Base-by-base conservation (phyloP, 2,888 invertebrate species). In the Ormyrus labotus region DNA sequence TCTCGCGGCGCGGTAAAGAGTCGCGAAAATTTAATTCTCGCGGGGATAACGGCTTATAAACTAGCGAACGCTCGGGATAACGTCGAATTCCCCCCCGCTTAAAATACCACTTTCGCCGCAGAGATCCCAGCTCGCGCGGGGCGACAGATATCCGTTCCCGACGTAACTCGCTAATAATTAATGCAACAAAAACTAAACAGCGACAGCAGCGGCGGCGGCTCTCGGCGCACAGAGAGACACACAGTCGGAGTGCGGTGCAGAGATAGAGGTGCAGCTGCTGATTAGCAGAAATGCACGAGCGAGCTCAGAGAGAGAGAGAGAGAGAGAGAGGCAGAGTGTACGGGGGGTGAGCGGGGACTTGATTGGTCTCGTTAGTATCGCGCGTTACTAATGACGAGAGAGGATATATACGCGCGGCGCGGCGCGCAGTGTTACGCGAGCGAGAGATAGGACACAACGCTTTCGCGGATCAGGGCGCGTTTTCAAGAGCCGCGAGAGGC, bases 301-400 rank as follows among this genome's bases (percentile, higher is more conserved):
- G n/a, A n/a, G 19, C 19, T n/a, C 50, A 13, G 11, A 61, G 3
- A 47, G 13, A 5, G 53, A n/a, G 53, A 13, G 19, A 19, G 13
- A 13, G 13, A 51, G 53, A 50, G 11, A 10, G 53, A 51, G 8
- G 45, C 68, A 76, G 81, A 81, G 78, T 81, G 78, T 47, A 51
- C 81, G 67, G 45, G 57, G 19, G 78, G 69, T 45, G 74, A 51
- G 74, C 55, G 70, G 53, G 55, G 68, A 47, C 80, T 73, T 82
- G 82, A 82, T 82, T 82, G 77, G 77, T 77, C 79, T 82, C 78
- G 82, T 82, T 82, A 82, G 82, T 74, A 78, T 77, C 77, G 71
- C 80, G 58, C 75, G 76, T 80, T 64, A 75, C 82, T 82, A 80
- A 82, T 82, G 82, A 82, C 77, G 77, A 73, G 79, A 73, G 79